phyloP scores from a whole-genome alignment of 2,113 vertebrate genomes.

The Neogobius melanostomus region DNA sequence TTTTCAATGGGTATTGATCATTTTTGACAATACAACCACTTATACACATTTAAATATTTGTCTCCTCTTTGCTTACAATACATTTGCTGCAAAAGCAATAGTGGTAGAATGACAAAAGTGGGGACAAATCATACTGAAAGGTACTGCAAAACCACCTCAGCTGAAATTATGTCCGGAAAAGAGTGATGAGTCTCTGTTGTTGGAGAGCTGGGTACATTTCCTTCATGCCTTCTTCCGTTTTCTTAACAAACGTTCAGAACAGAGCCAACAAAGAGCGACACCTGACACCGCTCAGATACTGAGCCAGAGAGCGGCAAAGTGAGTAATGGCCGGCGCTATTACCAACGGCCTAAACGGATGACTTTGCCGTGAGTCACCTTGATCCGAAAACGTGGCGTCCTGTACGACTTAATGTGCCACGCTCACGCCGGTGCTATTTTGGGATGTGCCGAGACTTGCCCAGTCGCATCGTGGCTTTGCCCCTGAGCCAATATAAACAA shows the following conservation, averaged over 20 bases:
- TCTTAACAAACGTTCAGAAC: neutral
- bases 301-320: neutral
- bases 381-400: slow-evolving; percentile 33
- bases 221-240: neutral
- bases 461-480: slow-evolving; percentile 13
- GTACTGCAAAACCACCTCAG: no score
- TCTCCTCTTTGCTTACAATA: no score
- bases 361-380: slow-evolving; percentile 60
- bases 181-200: no score
- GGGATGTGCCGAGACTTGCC: slow-evolving; percentile 35
- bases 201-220: neutral
- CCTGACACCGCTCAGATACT: neutral
- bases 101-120: no score
- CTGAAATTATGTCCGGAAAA: no score
- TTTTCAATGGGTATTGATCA: no score
- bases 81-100: no score
- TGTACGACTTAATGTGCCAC: slow-evolving; percentile 29
- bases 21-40: no score
- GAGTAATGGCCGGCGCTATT: neutral
- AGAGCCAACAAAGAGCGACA: neutral
- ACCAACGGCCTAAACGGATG: slow-evolving; percentile 7
- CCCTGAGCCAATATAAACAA: slow-evolving; percentile 1
- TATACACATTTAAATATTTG: no score
- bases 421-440: slow-evolving; percentile 37
- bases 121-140: no score